Evolutionary conservation across 1,140 invertebrate genomes (phyloP).

Genomic region (Galleria mellonella): DNA sequence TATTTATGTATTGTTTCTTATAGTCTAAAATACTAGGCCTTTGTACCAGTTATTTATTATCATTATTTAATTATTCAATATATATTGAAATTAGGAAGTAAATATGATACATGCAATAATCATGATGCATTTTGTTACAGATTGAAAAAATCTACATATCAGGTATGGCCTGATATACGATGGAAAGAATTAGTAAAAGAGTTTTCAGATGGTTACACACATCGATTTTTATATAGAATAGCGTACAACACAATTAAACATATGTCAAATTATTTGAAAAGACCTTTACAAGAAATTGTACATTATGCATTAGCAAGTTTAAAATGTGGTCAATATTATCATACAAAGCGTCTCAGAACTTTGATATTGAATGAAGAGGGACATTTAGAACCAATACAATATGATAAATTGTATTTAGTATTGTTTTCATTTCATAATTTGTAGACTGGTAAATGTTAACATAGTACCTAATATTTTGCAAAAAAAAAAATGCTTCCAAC

Average conservation of each 20-base stretch:
- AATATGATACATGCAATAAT: too few relatives aligned
- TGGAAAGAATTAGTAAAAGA: conserved; percentile 45
- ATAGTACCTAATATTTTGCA: too few relatives aligned
- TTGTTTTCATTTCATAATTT: too few relatives aligned
- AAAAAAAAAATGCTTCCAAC: too few relatives aligned
- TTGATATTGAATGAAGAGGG: conserved; percentile 29
- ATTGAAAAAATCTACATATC: conserved; percentile 29
- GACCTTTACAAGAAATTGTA: conserved; percentile 29
- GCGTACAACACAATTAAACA: conserved; percentile 9
- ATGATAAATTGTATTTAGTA: conserved; percentile 11
- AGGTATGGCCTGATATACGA: conserved; percentile 49
- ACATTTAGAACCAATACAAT: conserved; percentile 21
- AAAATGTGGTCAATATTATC: conserved; percentile 6
- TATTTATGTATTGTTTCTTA: too few relatives aligned
- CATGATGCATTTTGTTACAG: conserved; percentile 23
- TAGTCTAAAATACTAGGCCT: too few relatives aligned
- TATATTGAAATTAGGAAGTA: too few relatives aligned
- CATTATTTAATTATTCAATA: too few relatives aligned
- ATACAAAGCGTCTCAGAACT: conserved; percentile 30
- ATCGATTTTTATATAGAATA: conserved; percentile 30
- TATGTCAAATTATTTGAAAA: conserved; percentile 20
- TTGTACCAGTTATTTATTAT: too few relatives aligned
- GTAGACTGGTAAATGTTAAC: too few relatives aligned
- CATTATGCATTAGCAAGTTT: conserved; percentile 20
- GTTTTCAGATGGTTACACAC: conserved; percentile 43